phyloP scores from a whole-genome alignment of 2,888 invertebrate genomes.

The Lydus trimaculatus region DNA sequence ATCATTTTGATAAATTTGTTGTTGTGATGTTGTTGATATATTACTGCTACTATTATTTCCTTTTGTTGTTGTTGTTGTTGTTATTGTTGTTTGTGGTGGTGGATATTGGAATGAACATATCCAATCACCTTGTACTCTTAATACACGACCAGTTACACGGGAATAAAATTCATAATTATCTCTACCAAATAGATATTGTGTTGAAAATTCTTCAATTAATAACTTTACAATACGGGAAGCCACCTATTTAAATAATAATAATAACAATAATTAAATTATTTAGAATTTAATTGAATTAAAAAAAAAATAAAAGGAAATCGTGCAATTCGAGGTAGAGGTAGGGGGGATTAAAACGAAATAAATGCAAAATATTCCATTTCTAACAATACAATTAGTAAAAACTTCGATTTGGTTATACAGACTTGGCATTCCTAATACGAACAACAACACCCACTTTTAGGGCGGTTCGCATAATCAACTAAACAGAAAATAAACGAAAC shows the following conservation, averaged over 20 bases:
- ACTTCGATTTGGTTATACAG: no score
- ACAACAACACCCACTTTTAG: no score
- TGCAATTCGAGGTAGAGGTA: no score
- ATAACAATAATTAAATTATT: not conserved
- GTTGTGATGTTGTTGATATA: slow-evolving; percentile 5
- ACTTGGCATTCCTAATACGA: no score
- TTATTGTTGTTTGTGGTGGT: slow-evolving; percentile 63
- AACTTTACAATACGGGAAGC: slow-evolving; percentile 97
- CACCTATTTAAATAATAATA: slow-evolving; percentile 65
- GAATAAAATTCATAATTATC: slow-evolving; percentile 97
- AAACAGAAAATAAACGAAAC: no score
- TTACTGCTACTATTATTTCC: slow-evolving; percentile 30
- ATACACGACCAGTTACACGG: slow-evolving; percentile 88
- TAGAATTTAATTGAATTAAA: not conserved
- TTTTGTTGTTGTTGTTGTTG: no score
- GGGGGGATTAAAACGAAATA: no score
- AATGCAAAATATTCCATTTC: no score
- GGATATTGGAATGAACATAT: slow-evolving; percentile 93
- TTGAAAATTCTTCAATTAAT: slow-evolving; percentile 96
- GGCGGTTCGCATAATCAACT: no score
- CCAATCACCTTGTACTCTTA: slow-evolving; percentile 95
- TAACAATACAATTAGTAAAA: no score
- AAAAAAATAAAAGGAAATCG: no score
- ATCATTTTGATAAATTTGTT: slow-evolving; percentile 72
- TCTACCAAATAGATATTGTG: slow-evolving; percentile 92